Percentiles rank a stretch among this genome's conserved stretches.
These are phyloP conservation scores for Phalangium opilio DNA, from an alignment of 2,888 invertebrate species.

Conservation along the genomic window DNA sequence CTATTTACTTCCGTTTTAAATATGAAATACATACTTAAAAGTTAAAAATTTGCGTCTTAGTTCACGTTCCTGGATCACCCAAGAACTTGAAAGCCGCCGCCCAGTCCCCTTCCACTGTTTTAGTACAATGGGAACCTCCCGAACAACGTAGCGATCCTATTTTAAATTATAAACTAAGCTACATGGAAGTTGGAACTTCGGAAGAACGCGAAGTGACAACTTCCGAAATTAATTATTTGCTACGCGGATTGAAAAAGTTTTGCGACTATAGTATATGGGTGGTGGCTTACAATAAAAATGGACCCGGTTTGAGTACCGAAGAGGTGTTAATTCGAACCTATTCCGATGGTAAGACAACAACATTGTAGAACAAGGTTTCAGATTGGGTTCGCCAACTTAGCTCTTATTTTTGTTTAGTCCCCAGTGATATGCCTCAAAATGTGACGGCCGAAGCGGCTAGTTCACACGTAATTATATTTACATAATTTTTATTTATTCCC, in stretches of 20 bases:
- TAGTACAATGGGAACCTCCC: conserved; percentile 65
- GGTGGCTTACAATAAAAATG: conserved; percentile 49
- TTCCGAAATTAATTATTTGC: conserved; percentile 40
- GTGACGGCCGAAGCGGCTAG: conserved; percentile 68
- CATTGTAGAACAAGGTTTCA: neutral
- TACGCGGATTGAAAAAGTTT: conserved; percentile 49
- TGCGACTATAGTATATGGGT: conserved; percentile 68
- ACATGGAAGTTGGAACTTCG: conserved; percentile 43
- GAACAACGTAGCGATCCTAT: conserved; percentile 24
- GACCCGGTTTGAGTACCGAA: conserved; percentile 57
- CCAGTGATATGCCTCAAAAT: conserved; percentile 74
- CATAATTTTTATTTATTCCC: conserved; percentile 10
- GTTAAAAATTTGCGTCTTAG: conserved; percentile 29
- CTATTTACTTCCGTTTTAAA: too few relatives aligned
- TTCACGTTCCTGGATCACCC: conserved; percentile 68
- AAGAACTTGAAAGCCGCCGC: conserved; percentile 47
- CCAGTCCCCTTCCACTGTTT: conserved; percentile 54
- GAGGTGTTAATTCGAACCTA: conserved; percentile 60
- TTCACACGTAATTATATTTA: conserved; percentile 47
- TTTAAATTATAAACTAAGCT: conserved; percentile 56
- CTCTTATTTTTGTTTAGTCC: conserved; percentile 34
- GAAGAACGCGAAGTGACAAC: conserved; percentile 48
- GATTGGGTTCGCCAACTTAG: too few relatives aligned
- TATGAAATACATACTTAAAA: neutral
- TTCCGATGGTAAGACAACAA: conserved; percentile 39